phyloP scores from a whole-genome alignment of 2,113 vertebrate genomes.

The Hymenochirus boettgeri region DNA sequence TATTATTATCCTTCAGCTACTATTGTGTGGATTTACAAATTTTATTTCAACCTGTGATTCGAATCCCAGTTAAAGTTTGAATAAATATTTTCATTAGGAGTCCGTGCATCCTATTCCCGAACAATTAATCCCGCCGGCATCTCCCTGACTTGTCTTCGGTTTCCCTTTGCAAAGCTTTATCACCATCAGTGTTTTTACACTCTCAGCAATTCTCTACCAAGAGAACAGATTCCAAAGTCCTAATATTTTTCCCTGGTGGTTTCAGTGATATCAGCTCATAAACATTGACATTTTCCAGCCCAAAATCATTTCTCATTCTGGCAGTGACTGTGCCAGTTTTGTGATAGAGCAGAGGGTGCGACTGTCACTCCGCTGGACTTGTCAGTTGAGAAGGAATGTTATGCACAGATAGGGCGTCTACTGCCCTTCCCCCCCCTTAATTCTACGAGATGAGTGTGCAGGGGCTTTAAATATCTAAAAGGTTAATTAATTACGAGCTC shows the following conservation, averaged over 20 bases:
- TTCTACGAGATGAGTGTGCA: conserved; percentile 4
- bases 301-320: conserved; percentile 29
- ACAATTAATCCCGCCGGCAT: conserved; percentile 3
- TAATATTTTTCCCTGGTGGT: conserved; percentile 21
- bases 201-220: conserved; percentile 34
- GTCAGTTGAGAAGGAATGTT: conserved; percentile 31
- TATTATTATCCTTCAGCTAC: no score
- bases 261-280: conserved; percentile 33
- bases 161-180: conserved; percentile 22
- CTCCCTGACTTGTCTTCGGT: conserved; percentile 15
- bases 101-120: no score
- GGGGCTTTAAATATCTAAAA: conserved; percentile 24
- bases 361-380: conserved; percentile 19
- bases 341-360: conserved; percentile 17
- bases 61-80: no score
- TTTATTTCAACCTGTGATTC: no score
- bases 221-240: conserved; percentile 13
- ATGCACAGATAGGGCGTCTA: conserved; percentile 28
- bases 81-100: no score
- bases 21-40: no score
- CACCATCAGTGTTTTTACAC: conserved; percentile 9
- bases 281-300: conserved; percentile 37
- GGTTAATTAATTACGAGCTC: conserved; percentile 31
- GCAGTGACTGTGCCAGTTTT: conserved; percentile 18
- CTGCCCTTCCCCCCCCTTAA: neutral